Percentiles rank a stretch among this genome's conserved stretches.
Evolutionary conservation across 2,113 vertebrate species (phyloP).

Genomic region (Todiramphus chloris): DNA sequence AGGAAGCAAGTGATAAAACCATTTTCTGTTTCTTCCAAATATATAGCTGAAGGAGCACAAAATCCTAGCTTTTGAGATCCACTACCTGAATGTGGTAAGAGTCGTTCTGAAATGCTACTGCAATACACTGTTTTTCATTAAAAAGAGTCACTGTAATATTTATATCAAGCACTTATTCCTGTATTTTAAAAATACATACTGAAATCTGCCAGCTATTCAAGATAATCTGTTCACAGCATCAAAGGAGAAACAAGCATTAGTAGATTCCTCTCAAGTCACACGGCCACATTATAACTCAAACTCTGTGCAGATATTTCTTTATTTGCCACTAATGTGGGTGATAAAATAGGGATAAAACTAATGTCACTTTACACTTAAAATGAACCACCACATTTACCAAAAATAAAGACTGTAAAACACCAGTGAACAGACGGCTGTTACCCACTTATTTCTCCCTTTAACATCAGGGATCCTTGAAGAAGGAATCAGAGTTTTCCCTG

Average conservation of each 20-base stretch:
- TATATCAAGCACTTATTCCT: not conserved
- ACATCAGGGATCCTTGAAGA: not conserved
- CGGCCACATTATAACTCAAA: not conserved
- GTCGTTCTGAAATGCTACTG: not conserved
- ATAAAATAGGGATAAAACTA: not conserved
- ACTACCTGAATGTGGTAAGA: not conserved
- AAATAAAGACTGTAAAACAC: not conserved
- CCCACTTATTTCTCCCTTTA: not conserved
- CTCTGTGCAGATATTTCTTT: not conserved
- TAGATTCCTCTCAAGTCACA: not conserved
- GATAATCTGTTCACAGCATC: not conserved
- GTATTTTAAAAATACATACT: not conserved
- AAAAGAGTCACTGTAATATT: not conserved
- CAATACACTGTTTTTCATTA: not conserved
- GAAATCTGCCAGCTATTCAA: not conserved
- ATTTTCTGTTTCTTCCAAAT: constrained; percentile 3
- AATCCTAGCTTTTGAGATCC: not conserved
- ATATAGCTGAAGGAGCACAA: not conserved
- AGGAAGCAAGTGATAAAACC: not conserved
- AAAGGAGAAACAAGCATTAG: not conserved
- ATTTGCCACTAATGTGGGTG: not conserved
- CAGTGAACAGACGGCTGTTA: not conserved
- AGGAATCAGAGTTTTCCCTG: not conserved
- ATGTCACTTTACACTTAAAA: not conserved
- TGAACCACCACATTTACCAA: not conserved